Conservation (phyloP, 2,113 vertebrate genomes). For the Dicerorhinus sumatrensis region DNA sequence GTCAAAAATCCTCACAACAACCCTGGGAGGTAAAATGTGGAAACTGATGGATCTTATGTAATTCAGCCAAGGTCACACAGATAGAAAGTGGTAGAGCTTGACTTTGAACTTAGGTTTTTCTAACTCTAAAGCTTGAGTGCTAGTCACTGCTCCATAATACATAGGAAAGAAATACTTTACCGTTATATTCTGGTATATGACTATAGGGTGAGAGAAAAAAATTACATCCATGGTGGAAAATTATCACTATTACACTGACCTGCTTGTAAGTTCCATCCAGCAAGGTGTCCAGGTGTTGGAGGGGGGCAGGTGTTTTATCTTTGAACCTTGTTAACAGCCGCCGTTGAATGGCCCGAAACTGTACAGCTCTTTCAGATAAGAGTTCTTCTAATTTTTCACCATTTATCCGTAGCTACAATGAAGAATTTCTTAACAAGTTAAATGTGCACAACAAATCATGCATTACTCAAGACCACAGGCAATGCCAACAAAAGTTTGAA, state of each 20-base stretch:
- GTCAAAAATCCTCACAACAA: background rate
- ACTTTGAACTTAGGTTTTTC: background rate
- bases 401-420: constrained; percentile 92
- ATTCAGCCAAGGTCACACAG: background rate
- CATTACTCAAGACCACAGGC: constrained; percentile 8
- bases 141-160: background rate
- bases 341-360: constrained; percentile 97
- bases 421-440: constrained; percentile 74
- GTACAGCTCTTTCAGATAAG: constrained; percentile 94
- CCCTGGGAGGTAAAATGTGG: background rate
- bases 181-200: background rate
- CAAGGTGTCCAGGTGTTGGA: constrained; percentile 97
- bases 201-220: background rate
- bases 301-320: constrained; percentile 96
- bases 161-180: background rate
- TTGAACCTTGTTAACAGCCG: constrained; percentile 96
- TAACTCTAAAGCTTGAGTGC: background rate
- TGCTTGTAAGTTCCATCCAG: constrained; percentile 97
- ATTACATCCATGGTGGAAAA: background rate
- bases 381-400: constrained; percentile 94
- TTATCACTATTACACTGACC: constrained; percentile 85
- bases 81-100: background rate
- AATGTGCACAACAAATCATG: background rate
- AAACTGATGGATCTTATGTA: background rate
- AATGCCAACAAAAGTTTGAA: background rate